Base-by-base conservation (phyloP, 2,888 invertebrate genomes). In the Chirona hameri region DNA sequence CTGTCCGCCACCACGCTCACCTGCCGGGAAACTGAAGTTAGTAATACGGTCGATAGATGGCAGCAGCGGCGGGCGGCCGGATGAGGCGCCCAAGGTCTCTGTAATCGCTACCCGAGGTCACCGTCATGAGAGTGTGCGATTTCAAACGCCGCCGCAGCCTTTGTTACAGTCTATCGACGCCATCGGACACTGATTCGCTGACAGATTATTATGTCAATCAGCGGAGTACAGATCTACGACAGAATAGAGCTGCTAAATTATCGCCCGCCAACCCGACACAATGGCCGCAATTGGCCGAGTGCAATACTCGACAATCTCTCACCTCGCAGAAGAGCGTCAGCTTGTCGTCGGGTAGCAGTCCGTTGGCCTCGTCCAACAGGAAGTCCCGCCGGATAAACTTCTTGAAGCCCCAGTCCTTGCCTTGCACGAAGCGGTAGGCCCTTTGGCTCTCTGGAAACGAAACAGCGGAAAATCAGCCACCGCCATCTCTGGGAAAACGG, bases 381-480 rank as follows among this genome's bases (percentile, higher is more conserved):
- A 99, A 99, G 90, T 99, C 99, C 90, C 99, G 92, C 88, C 99
- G 92, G 86, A 99, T 99, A 89, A 99, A 99, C 90, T 99, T 99
- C 90, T 99, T 99, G 91, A 99, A 99, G 84, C 99, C 99, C 99
- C 99, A 99, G 91, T 99, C 99, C 90, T 99, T 99, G 87, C 99
- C 99, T 91, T 99, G 99, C 85, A 99, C 99, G 90, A 99, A 99
- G 91, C 99, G 93, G 90, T 99, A 99, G 85, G 99, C 99, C 88
- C 99, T 88, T 87, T 93, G 93, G 87, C 93, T 93, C 88, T 93
- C 93, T 93, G 89, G 60, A 90, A 89, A n/a, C n/a, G n/a, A n/a
- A n/a, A n/a, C n/a, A n/a, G n/a, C n/a, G n/a, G n/a, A n/a, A n/a
- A n/a, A n/a, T n/a, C n/a, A n/a, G n/a, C n/a, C n/a, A n/a, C n/a